Conservation (phyloP, 2,888 invertebrate species). For the Matsumyia berberina region DNA sequence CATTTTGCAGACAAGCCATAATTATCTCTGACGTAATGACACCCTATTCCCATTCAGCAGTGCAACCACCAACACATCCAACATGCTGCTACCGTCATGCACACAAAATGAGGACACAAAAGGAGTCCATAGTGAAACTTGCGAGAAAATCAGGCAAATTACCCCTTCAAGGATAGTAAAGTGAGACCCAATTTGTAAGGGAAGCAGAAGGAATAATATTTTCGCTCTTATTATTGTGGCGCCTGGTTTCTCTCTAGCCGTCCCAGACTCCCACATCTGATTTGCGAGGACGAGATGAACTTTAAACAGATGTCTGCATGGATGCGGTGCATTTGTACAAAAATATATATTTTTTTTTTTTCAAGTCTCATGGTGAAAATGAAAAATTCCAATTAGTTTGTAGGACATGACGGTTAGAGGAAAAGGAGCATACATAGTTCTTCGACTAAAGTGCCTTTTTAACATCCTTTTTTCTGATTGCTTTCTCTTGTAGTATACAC, state of each 20-base stretch:
- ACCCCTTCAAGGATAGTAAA: slow-evolving; percentile 50
- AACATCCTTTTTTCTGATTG: slow-evolving; percentile 60
- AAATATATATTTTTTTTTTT: slow-evolving; percentile 15
- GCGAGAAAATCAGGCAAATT: slow-evolving; percentile 54
- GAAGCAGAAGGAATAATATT: slow-evolving; percentile 47
- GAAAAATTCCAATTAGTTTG: slow-evolving; percentile 74
- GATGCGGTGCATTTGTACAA: slow-evolving; percentile 50
- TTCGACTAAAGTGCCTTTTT: slow-evolving; percentile 65
- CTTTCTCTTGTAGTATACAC: slow-evolving; percentile 36
- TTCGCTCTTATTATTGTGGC: slow-evolving; percentile 33
- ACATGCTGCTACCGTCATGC: slow-evolving; percentile 1
- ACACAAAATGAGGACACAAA: slow-evolving; percentile 58
- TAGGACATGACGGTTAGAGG: slow-evolving; percentile 31
- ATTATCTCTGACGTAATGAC: slow-evolving; percentile 71
- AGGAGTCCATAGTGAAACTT: slow-evolving; percentile 36
- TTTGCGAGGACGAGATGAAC: slow-evolving; percentile 32
- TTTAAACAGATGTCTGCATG: slow-evolving; percentile 31
- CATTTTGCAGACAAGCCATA: slow-evolving; percentile 63
- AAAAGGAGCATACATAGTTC: slow-evolving; percentile 52
- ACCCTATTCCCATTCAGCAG: slow-evolving; percentile 59
- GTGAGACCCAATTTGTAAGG: slow-evolving; percentile 65
- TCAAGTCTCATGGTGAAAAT: slow-evolving; percentile 41
- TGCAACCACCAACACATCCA: slow-evolving; percentile 28
- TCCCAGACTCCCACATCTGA: slow-evolving; percentile 20
- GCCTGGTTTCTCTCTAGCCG: slow-evolving; percentile 11